A percentile compares a stretch with the other conserved stretches of the same genome.
Evolutionary conservation across 2,888 invertebrate species (phyloP).

Genomic region (Venustoraphidia nigricollis): DNA sequence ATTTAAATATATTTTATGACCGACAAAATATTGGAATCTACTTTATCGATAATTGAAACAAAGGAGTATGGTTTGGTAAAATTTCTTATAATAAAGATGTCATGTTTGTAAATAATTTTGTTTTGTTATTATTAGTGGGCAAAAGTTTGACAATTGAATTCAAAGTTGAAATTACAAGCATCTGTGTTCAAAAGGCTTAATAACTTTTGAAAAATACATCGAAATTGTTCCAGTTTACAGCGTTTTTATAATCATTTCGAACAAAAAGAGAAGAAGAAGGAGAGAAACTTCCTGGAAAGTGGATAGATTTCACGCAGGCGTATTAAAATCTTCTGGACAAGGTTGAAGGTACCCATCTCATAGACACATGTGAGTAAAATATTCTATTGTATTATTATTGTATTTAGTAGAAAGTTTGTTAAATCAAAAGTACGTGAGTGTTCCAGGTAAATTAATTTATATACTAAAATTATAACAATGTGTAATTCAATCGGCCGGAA

Average conservation of each 20-base stretch:
- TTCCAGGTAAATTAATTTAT: too few relatives aligned
- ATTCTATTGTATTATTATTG: conserved; percentile 22
- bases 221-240: too few relatives aligned
- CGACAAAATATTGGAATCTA: too few relatives aligned
- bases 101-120: too few relatives aligned
- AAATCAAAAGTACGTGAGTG: conserved; percentile 22
- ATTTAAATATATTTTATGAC: too few relatives aligned
- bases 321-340: conserved; percentile 63
- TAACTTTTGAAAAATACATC: conserved; percentile 5
- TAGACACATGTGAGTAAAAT: conserved; percentile 78
- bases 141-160: too few relatives aligned
- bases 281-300: conserved; percentile 4
- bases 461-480: not conserved
- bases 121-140: too few relatives aligned
- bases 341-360: conserved; percentile 52
- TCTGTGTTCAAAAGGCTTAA: conserved; percentile 6
- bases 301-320: conserved; percentile 41
- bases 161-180: too few relatives aligned
- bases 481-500: not conserved
- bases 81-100: too few relatives aligned
- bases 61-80: too few relatives aligned
- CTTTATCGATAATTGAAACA: too few relatives aligned
- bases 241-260: too few relatives aligned
- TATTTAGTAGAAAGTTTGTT: conserved; percentile 16
- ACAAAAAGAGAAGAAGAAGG: not conserved